phyloP scores from a whole-genome alignment of 2,797 vertebrate genomes.

The Novumbra hubbsi region DNA sequence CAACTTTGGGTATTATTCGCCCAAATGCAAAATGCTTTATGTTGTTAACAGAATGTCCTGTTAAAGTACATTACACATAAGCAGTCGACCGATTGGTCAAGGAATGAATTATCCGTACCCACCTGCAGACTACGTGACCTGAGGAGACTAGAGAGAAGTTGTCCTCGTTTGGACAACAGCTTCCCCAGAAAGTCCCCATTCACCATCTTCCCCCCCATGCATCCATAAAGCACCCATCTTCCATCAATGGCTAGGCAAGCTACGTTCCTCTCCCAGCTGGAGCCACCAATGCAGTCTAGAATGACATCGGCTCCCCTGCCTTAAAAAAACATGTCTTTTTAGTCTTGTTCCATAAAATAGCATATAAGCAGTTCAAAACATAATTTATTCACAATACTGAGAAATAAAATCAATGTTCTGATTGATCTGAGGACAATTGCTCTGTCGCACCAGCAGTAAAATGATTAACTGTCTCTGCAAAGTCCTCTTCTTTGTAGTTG shows the following conservation, averaged over 20 bases:
- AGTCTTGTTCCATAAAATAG: background rate
- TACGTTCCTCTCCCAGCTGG: constrained; percentile 83
- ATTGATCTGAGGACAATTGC: background rate
- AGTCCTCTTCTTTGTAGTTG: constrained; percentile 81
- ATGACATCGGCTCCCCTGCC: constrained; percentile 82
- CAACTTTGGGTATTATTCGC: background rate
- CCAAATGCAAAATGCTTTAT: background rate
- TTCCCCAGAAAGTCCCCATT: constrained; percentile 78
- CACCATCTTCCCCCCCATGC: constrained; percentile 74
- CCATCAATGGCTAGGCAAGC: constrained; percentile 77
- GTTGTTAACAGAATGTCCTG: background rate
- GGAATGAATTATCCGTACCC: constrained; percentile 2
- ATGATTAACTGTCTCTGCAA: constrained; percentile 69
- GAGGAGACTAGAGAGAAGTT: constrained; percentile 76
- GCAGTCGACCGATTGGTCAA: background rate
- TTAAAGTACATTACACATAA: background rate
- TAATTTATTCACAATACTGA: background rate
- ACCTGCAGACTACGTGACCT: constrained; percentile 75
- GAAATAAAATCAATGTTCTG: background rate
- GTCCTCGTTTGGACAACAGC: constrained; percentile 80
- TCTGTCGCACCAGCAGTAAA: constrained; percentile 77
- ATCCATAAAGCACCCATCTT: constrained; percentile 83
- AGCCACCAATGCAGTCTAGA: constrained; percentile 81
- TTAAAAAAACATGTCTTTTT: constrained; percentile 32
- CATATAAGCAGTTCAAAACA: constrained; percentile 69